Conservation (phyloP, 2,113 vertebrate genomes). For the Pollimyrus isidori region DNA sequence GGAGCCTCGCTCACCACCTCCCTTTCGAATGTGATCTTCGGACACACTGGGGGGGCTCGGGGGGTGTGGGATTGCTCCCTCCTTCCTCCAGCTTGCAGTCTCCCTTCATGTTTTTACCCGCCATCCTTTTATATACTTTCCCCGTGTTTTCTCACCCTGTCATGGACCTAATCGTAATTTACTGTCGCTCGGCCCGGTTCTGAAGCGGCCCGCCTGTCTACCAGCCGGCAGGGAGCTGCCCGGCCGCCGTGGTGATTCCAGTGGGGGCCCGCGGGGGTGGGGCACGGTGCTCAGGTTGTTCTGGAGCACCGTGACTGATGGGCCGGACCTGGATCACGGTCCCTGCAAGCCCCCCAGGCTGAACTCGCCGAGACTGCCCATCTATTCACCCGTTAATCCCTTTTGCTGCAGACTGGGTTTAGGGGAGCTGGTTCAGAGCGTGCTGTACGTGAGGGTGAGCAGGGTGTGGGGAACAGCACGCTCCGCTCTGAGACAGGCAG, state of each 20-base stretch:
- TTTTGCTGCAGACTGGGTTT: not conserved
- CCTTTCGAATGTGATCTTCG: not conserved
- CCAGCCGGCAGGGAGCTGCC: not conserved
- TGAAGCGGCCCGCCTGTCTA: not conserved
- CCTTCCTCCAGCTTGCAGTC: not conserved
- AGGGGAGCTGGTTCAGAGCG: not conserved
- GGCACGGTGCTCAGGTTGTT: not conserved
- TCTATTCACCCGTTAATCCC: not conserved
- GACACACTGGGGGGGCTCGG: no score
- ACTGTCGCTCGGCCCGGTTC: not conserved
- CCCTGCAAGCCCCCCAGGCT: not conserved
- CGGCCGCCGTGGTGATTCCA: not conserved
- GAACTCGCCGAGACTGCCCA: not conserved
- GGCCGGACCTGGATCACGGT: not conserved
- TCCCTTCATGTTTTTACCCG: not conserved
- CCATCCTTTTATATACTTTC: not conserved
- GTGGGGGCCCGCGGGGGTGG: not conserved
- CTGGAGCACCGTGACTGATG: not conserved
- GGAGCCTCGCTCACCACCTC: not conserved
- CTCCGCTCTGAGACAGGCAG: not conserved
- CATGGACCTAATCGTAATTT: not conserved
- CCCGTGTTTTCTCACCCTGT: not conserved
- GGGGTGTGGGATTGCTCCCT: no score
- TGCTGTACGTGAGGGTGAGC: not conserved
- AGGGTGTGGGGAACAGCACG: not conserved